Evolutionary conservation across 2,797 vertebrate species (phyloP).

Genomic region (Oreonectes daqikongensis): DNA sequence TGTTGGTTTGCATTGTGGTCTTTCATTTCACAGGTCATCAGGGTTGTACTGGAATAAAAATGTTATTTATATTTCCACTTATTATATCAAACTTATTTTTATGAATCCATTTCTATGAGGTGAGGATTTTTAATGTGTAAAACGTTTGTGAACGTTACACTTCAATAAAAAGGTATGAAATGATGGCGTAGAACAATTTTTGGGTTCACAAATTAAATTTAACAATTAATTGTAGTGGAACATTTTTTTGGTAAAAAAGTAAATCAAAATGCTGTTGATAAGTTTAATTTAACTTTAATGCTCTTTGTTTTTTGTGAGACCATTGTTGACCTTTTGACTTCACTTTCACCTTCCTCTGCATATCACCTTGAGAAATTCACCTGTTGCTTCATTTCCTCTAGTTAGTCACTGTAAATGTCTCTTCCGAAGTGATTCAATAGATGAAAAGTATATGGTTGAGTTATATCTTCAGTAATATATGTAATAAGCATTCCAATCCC

Average conservation of each 20-base stretch:
- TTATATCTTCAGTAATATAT: background rate
- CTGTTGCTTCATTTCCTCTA: conserved; percentile 4
- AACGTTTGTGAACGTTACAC: too few relatives aligned
- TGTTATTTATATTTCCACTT: conserved; percentile 8
- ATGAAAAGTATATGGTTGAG: background rate
- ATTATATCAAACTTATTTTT: background rate
- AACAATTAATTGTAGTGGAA: too few relatives aligned
- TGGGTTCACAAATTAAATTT: too few relatives aligned
- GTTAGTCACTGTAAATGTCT: background rate
- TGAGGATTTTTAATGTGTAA: too few relatives aligned
- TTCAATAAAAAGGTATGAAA: too few relatives aligned
- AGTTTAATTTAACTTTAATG: too few relatives aligned
- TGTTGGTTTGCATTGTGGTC: background rate
- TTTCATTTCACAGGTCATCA: background rate
- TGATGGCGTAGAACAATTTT: too few relatives aligned
- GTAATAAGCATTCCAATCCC: background rate
- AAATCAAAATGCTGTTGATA: too few relatives aligned
- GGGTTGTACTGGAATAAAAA: conserved; percentile 9
- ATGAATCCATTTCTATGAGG: background rate
- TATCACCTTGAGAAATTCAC: background rate
- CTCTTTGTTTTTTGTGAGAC: too few relatives aligned
- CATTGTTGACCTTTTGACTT: too few relatives aligned
- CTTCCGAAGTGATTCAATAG: background rate
- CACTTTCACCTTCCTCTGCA: background rate
- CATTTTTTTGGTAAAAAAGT: too few relatives aligned